phyloP scores from a whole-genome alignment of 2,888 invertebrate species.

The Mythimna vitellina region DNA sequence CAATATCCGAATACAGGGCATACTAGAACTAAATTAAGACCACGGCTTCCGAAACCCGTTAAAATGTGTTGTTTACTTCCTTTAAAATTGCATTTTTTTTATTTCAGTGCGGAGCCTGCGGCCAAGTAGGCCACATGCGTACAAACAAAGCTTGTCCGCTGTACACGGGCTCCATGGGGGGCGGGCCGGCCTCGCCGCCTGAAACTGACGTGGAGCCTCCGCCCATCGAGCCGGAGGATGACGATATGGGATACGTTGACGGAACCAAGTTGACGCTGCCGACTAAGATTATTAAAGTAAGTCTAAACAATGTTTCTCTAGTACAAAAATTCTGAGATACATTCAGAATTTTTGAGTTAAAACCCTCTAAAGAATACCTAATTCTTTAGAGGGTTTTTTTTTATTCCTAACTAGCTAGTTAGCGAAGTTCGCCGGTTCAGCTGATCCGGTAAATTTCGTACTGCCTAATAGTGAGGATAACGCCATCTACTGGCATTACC shows the following conservation, averaged over 20 bases:
- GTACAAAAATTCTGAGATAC: too few species aligned
- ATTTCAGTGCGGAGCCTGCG: constrained; percentile 98
- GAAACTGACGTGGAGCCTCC: constrained; percentile 95
- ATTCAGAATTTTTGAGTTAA: too few species aligned
- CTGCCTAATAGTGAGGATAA: too few species aligned
- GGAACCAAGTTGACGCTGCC: constrained; percentile 98
- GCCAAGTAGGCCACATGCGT: constrained; percentile 95
- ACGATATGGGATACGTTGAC: constrained; percentile 97
- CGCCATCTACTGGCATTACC: too few species aligned
- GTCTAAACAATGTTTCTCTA: background rate
- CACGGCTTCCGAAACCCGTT: too few species aligned
- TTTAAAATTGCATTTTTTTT: background rate
- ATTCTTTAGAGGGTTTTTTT: too few species aligned
- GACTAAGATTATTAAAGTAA: constrained; percentile 95
- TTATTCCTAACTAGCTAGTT: too few species aligned
- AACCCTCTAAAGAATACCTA: too few species aligned
- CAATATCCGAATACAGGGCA: too few species aligned
- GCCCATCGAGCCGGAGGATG: constrained; percentile 94
- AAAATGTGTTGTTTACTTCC: background rate
- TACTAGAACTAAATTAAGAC: background rate
- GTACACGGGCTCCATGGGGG: constrained; percentile 93
- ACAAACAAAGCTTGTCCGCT: constrained; percentile 99
- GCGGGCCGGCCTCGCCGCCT: constrained; percentile 92
- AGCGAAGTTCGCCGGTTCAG: too few species aligned
- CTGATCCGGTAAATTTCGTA: too few species aligned